Conservation (phyloP, 2,113 vertebrate genomes). For the Desmodus rotundus region DNA sequence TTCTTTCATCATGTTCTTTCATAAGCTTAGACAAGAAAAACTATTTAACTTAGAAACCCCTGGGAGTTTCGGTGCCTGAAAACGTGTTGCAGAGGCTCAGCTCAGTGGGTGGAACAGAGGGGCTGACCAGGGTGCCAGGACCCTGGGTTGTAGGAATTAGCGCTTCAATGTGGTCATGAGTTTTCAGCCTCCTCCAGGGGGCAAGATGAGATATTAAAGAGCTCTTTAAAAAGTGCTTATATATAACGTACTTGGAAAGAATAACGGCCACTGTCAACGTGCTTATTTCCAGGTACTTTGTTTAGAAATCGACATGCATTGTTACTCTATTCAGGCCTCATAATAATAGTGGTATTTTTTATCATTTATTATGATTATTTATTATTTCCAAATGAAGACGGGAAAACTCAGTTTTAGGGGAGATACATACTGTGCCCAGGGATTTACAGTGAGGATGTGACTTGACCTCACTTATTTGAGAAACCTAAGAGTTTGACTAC, state of each 20-base stretch:
- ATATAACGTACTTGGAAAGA: background rate
- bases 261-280: background rate
- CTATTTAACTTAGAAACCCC: background rate
- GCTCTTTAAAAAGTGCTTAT: background rate
- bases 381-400: background rate
- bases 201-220: background rate
- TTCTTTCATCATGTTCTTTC: background rate
- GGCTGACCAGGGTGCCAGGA: background rate
- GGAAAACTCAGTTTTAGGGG: background rate
- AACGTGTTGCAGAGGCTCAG: background rate
- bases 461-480: background rate
- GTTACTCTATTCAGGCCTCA: background rate
- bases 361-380: background rate
- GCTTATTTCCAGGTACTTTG: background rate
- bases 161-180: background rate
- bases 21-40: background rate
- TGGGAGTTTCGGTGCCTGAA: background rate
- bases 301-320: background rate
- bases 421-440: background rate
- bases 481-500: background rate
- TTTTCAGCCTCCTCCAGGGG: background rate
- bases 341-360: background rate
- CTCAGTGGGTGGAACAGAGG: background rate
- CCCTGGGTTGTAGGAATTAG: background rate
- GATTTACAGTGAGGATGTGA: background rate